Evolutionary conservation across 2,797 vertebrate species (phyloP).

Genomic region (Molossus molossus): DNA sequence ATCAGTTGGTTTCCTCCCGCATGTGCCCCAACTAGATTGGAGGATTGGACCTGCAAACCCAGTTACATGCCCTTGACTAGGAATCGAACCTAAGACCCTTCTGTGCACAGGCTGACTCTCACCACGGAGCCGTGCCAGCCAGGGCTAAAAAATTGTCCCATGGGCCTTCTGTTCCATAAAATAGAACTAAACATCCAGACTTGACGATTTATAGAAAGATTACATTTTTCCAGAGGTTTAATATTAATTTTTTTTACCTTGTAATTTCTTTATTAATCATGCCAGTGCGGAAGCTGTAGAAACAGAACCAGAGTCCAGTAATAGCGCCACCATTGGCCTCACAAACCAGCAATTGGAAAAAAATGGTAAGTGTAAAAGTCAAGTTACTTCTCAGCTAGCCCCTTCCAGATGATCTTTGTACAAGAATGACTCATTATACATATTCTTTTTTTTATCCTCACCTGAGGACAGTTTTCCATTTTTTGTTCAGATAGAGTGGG

Average conservation of each 20-base stretch:
- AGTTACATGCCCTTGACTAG: no score
- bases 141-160: neutral
- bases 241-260: slow-evolving; percentile 57
- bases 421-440: neutral
- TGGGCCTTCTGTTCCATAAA: slow-evolving; percentile 27
- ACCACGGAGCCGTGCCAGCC: no score
- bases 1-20: no score
- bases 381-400: slow-evolving; percentile 6
- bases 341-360: slow-evolving; percentile 42
- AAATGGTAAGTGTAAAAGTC: slow-evolving; percentile 72
- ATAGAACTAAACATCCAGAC: neutral
- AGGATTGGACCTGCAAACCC: no score
- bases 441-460: neutral
- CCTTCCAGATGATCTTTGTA: slow-evolving; percentile 29
- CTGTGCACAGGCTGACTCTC: no score
- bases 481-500: no score
- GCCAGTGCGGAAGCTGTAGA: slow-evolving; percentile 2
- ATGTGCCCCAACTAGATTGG: no score
- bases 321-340: slow-evolving; percentile 63
- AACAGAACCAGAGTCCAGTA: neutral
- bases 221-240: slow-evolving; percentile 37
- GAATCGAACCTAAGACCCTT: no score
- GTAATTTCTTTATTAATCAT: slow-evolving; percentile 53
- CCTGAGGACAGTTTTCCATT: no score
- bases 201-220: neutral